Evolutionary conservation across 2,113 vertebrate species (phyloP).

Genomic region (Panurus biarmicus): DNA sequence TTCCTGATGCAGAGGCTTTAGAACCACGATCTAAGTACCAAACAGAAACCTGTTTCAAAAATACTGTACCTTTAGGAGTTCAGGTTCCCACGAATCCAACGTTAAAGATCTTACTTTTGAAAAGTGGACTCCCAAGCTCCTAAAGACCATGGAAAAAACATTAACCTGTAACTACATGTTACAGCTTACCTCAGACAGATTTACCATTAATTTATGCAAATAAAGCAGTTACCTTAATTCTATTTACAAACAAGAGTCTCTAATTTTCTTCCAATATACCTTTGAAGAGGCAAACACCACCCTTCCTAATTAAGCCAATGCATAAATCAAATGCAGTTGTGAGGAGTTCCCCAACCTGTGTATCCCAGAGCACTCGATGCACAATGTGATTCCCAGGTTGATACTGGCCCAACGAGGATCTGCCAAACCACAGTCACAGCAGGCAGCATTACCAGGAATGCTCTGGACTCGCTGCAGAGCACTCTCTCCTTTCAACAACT

Average conservation of each 20-base stretch:
- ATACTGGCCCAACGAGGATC: slow-evolving; percentile 98
- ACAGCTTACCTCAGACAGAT: background rate
- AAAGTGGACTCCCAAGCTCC: slow-evolving; percentile 96
- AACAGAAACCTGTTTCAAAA: background rate
- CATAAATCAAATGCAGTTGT: background rate
- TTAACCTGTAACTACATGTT: background rate
- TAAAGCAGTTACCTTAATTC: background rate
- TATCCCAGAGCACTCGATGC: slow-evolving; percentile 96
- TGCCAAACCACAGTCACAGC: slow-evolving; percentile 90
- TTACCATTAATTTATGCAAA: background rate
- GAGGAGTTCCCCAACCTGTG: slow-evolving; percentile 79
- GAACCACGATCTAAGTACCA: background rate
- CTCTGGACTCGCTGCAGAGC: slow-evolving; percentile 86
- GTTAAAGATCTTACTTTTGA: slow-evolving; percentile 96
- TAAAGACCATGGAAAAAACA: slow-evolving; percentile 41
- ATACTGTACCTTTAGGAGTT: slow-evolving; percentile 87
- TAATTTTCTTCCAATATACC: background rate
- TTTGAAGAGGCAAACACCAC: background rate
- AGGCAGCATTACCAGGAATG: slow-evolving; percentile 84
- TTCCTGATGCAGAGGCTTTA: background rate
- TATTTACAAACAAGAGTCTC: background rate
- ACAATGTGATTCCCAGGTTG: slow-evolving; percentile 94
- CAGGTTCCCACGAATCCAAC: slow-evolving; percentile 94
- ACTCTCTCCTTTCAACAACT: slow-evolving; percentile 86
- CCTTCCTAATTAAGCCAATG: background rate